Evolutionary conservation across 2,113 vertebrate genomes (phyloP), one percentile per base, ranked within the genome.

Genomic region (Setophaga coronata): DNA sequence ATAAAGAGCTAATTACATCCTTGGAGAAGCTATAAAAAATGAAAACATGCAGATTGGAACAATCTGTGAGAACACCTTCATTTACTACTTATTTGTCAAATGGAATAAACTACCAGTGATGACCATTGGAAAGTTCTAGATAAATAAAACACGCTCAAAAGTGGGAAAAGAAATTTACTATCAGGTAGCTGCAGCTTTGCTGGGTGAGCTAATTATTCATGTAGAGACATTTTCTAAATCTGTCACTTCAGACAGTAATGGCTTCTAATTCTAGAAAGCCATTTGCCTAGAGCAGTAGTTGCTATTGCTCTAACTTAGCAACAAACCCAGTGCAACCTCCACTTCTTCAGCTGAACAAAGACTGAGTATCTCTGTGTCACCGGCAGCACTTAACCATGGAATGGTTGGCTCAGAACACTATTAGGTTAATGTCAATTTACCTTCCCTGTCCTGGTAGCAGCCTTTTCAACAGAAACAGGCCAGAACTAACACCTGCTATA

Each of bases 241-340:
- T 83, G 69, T 94, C 70, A 54, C 18, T 95, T 90, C 69, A 95
- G 83, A 91, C 26, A 79, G 64, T 95, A 90, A 95, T 61, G 56
- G 87, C 57, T 90, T 88, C 78, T 83, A 95, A 97, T 86, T 88
- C 93, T 95, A 95, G 95, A 96, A 96, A 93, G 43, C 28, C 54
- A 45, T 62, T 82, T 92, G 77, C 87, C 76, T 82, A 77, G 54
- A 96, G 61, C 25, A 96, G 71, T 17, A 96, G 77, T 31, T 95
- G 45, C 47, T 86, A 29, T 20, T 71, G 47, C 56, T 87, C 36
- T 84, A 69, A 87, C 81, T 79, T 92, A 85, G 77, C 87, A 92
- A 91, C 77, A 91, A 82, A 91, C 10, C 4, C 38, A 7, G 57
- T 18, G 17, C 58, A 81, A 64, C 66, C 80, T 92, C 86, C 77